Conservation (phyloP, 2,113 vertebrate genomes). For the Pholis gunnellus region DNA sequence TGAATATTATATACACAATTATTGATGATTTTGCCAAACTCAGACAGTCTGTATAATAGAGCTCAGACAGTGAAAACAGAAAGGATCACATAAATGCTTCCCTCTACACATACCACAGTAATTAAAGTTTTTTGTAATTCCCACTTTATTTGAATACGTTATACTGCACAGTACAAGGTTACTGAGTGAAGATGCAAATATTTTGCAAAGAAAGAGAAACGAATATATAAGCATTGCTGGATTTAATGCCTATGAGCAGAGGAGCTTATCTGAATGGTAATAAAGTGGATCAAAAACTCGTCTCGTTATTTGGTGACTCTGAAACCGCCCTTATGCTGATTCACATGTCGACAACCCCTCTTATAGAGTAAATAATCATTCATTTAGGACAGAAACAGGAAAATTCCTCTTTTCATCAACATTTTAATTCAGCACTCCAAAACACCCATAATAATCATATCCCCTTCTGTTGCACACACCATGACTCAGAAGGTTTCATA, state of each 20-base stretch:
- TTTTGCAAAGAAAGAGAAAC: slow-evolving; percentile 36
- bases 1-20: not conserved
- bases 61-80: slow-evolving; percentile 25
- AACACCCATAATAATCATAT: not conserved
- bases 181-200: slow-evolving; percentile 47
- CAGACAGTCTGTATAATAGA: slow-evolving; percentile 23
- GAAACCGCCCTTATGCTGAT: not conserved
- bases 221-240: slow-evolving; percentile 30
- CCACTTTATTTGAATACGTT: slow-evolving; percentile 74
- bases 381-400: slow-evolving; percentile 8
- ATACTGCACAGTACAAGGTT: slow-evolving; percentile 63
- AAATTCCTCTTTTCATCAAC: not conserved
- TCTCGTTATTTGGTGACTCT: slow-evolving; percentile 18
- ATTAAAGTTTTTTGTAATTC: slow-evolving; percentile 52
- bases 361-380: slow-evolving; percentile 1
- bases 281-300: not conserved
- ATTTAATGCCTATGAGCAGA: slow-evolving; percentile 34
- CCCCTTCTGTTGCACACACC: not conserved
- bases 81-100: slow-evolving; percentile 52
- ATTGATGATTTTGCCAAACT: not conserved
- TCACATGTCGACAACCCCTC: not conserved
- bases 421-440: slow-evolving; percentile 14
- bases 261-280: slow-evolving; percentile 66
- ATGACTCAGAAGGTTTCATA: not conserved
- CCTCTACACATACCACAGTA: slow-evolving; percentile 71